phyloP scores from a whole-genome alignment of 2,888 invertebrate genomes.

The Chydorus sphaericus region DNA sequence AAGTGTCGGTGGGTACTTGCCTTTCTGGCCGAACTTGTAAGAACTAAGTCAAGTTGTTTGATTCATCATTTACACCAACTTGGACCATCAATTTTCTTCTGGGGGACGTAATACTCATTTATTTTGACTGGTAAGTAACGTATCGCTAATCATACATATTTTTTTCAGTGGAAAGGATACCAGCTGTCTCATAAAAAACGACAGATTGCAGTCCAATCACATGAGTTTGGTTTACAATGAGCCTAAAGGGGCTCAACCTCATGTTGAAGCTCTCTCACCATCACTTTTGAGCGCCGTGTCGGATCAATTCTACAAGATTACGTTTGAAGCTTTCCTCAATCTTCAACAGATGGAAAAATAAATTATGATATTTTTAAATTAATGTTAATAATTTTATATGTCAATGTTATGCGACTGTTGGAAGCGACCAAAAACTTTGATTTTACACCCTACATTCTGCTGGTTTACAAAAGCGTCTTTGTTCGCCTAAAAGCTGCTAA shows the following conservation, averaged over 20 bases:
- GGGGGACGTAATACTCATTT: constrained; percentile 41
- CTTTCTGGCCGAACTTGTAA: constrained; percentile 74
- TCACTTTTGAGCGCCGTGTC: constrained; percentile 78
- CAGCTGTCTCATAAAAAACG: constrained; percentile 95
- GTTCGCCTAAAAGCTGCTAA: constrained; percentile 81
- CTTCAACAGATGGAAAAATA: constrained; percentile 88
- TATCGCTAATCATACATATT: background rate
- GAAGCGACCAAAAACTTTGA: constrained; percentile 44
- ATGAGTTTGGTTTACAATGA: constrained; percentile 65
- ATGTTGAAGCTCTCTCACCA: constrained; percentile 61
- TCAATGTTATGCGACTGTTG: constrained; percentile 9
- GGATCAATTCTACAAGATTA: constrained; percentile 97
- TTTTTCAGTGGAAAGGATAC: constrained; percentile 66
- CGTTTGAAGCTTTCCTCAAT: constrained; percentile 86
- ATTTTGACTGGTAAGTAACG: background rate
- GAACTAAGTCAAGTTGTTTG: constrained; percentile 50
- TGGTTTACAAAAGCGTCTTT: constrained; percentile 62
- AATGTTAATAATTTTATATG: background rate
- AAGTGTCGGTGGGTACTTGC: constrained; percentile 86
- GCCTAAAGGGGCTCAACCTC: constrained; percentile 61
- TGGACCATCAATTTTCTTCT: constrained; percentile 77
- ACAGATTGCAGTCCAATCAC: constrained; percentile 82
- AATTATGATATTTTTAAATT: constrained; percentile 32
- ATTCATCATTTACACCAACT: constrained; percentile 55
- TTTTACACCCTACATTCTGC: constrained; percentile 58